These are phyloP conservation scores for Aphis craccivora DNA, from an alignment of 1,140 invertebrate genomes.

Conservation along the genomic window DNA sequence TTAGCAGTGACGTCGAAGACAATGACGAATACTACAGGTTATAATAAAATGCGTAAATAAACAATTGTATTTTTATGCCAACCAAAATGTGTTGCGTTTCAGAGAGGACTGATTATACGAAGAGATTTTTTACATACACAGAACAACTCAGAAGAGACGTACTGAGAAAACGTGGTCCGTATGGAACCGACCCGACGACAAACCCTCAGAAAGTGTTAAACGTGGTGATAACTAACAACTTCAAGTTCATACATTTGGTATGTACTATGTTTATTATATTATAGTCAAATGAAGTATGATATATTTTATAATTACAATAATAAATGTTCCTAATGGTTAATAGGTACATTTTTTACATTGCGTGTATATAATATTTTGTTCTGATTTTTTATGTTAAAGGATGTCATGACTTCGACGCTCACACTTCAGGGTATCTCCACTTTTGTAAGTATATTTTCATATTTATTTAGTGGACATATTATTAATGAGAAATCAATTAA, in stretches of 20 bases:
- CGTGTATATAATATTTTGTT: neutral
- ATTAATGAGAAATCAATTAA: neutral
- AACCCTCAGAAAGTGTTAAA: neutral
- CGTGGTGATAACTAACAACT: neutral
- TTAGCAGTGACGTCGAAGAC: neutral
- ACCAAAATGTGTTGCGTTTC: neutral
- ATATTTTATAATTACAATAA: neutral
- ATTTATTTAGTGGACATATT: neutral
- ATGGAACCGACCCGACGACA: neutral
- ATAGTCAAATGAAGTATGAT: neutral
- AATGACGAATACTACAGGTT: neutral
- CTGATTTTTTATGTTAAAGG: neutral
- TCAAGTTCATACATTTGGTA: conserved; percentile 38
- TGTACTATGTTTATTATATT: neutral
- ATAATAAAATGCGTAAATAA: too few relatives aligned
- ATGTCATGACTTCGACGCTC: conserved; percentile 43
- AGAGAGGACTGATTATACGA: neutral
- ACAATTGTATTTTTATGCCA: neutral
- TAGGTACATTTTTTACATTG: neutral
- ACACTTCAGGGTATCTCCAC: neutral
- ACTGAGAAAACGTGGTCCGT: neutral
- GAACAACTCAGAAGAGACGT: conserved; percentile 34
- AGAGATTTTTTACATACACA: neutral
- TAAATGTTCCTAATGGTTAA: neutral
- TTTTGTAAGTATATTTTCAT: conserved; percentile 18